Evolutionary conservation across 2,113 vertebrate genomes (phyloP), one percentile per base, ranked within the genome.

Genomic region (Bubo blakistoni): DNA sequence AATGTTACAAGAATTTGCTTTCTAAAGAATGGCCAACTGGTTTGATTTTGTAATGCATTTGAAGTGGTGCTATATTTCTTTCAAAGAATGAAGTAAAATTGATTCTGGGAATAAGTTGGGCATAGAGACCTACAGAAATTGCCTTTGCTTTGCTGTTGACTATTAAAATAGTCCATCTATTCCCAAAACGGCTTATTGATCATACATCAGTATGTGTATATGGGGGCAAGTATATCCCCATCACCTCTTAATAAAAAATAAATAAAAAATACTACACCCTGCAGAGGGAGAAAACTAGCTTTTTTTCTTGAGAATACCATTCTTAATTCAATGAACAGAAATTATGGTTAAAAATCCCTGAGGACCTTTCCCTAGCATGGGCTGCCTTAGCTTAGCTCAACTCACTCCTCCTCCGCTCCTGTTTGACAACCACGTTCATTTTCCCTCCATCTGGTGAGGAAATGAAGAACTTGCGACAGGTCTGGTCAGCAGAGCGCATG

Each of bases 31-130:
- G 52, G 21, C 44, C 18, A 85, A 79, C 19, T 69, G 13, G 11
- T 77, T 82, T 82, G 38, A 78, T 66, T 96, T 86, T 65, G 10
- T 79, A 78, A 54, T 36, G 29, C 36, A 92, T 93, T 78, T 83
- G 62, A 90, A 81, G 55, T 73, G 27, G 24, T 71, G 30, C 38
- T 81, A 3, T 63, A n/a, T 84, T 92, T 93, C 29, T 84, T 89
- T 91, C 69, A 63, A 84, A 89, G 9, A 86, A 34, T 52, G 29
- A 91, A 61, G 20, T 70, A 81, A 87, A 77, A 76, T 65, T 81
- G 54, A 29, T 76, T 55, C 54, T 57, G 47, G 54, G 17, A 88
- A 79, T 87, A 87, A 90, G 16, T 4, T 92, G 9, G 25, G 11
- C 54, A 18, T 54, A 67, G 36, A 81, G 40, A 47, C 36, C 49